Base-by-base conservation (phyloP, 2,888 invertebrate genomes). In the Pterostichus niger region DNA sequence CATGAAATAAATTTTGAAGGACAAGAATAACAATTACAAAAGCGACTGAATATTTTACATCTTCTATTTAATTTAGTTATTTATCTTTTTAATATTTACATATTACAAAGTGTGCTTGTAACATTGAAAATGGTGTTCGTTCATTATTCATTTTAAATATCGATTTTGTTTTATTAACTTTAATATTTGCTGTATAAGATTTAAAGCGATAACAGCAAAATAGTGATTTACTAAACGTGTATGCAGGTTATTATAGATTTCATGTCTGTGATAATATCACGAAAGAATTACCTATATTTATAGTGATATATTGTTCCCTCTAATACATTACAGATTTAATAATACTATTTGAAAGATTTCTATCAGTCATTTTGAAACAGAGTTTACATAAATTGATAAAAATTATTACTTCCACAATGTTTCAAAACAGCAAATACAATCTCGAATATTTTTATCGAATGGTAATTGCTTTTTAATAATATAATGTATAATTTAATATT, bases 161-260 rank as follows among this genome's bases (percentile, higher is more conserved):
- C 31, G 64, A 64, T 64, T 64, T 35, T 64, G 64, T 64, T 64
- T 64, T 64, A 64, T 33, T 6, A 33, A 64, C 64, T 49, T 5
- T 49, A 64, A 64, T 64, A 64, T 64, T 64, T 64, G 64, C 64
- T 64, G 64, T 64, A 13, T 2, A 64, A 64, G 64, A 64, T 64
- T 64, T 64, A 9, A 64, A 64, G 64, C 35, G 64, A 64, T 64
- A 64, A 64, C 64, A 40, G 31, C 64, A 64, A 64, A 64, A 64
- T 64, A 64, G 64, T 64, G 64, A 64, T 64, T 64, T 64, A 64
- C 64, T 64, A 64, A 64, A 64, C 64, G 64, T 13, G 64, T 64
- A 64, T 64, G 64, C 31, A 35, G 64, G 64, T 64, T 64, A 64
- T 64, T 64, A 64, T 64, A 64, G 64, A 64, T 64, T 64, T 64